A percentile compares a stretch with the other conserved stretches of the same genome.
These are phyloP conservation scores for Hyphantria cunea DNA, from an alignment of 1,140 invertebrate species.

Conservation along the genomic window DNA sequence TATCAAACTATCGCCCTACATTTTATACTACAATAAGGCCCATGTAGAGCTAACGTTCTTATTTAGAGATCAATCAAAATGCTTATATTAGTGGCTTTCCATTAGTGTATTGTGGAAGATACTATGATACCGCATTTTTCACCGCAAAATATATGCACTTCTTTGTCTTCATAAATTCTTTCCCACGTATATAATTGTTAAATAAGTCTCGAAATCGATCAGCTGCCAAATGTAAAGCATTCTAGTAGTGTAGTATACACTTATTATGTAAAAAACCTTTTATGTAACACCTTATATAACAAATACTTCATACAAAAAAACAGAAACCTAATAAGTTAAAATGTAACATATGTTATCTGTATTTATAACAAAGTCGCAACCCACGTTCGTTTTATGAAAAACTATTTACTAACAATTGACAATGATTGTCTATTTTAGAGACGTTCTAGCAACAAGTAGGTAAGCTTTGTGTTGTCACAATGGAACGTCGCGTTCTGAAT, in stretches of 20 bases:
- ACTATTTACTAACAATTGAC: not conserved
- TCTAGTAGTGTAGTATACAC: not conserved
- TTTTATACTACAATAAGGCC: too few relatives aligned
- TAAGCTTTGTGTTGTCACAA: constrained; percentile 3
- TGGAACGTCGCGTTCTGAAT: constrained; percentile 1
- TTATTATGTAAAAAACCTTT: not conserved
- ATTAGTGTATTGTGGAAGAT: too few relatives aligned
- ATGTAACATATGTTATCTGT: not conserved
- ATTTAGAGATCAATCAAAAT: too few relatives aligned
- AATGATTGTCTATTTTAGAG: not conserved
- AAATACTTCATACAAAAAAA: not conserved
- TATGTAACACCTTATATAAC: not conserved
- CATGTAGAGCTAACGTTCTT: too few relatives aligned
- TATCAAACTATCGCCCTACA: too few relatives aligned
- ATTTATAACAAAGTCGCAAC: not conserved
- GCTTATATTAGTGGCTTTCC: too few relatives aligned
- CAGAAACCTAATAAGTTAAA: not conserved
- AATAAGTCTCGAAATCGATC: too few relatives aligned
- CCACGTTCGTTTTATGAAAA: not conserved
- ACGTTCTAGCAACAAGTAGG: constrained; percentile 1
- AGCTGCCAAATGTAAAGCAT: too few relatives aligned
- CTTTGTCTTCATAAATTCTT: too few relatives aligned
- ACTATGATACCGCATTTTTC: too few relatives aligned
- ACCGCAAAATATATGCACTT: too few relatives aligned
- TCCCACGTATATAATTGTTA: too few relatives aligned